Conservation (phyloP, 1,140 invertebrate species). For the Scaptomyza graminum region DNA sequence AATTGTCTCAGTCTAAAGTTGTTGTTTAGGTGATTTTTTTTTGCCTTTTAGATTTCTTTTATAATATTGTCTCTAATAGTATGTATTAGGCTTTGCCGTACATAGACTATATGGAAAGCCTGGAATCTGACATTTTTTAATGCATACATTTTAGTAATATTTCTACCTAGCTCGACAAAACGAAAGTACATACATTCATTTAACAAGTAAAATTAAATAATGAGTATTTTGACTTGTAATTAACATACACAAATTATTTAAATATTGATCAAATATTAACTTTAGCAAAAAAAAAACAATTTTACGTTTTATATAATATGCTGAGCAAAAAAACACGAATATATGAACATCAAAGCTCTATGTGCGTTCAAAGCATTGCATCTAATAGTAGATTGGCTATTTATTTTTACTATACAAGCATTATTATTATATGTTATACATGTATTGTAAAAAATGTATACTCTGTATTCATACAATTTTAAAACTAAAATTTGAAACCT, state of each 20-base stretch:
- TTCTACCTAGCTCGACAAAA: slow-evolving; percentile 35
- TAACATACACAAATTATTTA: slow-evolving; percentile 15
- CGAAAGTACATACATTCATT: slow-evolving; percentile 47
- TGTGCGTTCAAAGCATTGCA: slow-evolving; percentile 7
- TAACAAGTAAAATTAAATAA: slow-evolving; percentile 67
- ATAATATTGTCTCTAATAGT: no score
- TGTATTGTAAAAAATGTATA: slow-evolving; percentile 18
- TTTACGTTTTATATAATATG: slow-evolving; percentile 1
- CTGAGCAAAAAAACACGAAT: slow-evolving; percentile 45
- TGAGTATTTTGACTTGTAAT: slow-evolving; percentile 45
- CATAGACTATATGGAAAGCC: slow-evolving; percentile 73
- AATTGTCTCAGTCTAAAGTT: slow-evolving; percentile 73
- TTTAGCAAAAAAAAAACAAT: slow-evolving; percentile 21
- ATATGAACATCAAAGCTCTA: slow-evolving; percentile 14
- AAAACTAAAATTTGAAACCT: slow-evolving; percentile 26
- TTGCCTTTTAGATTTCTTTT: background rate
- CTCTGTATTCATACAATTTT: background rate
- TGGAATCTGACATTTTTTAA: slow-evolving; percentile 60
- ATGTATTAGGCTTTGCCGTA: slow-evolving; percentile 40
- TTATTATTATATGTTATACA: slow-evolving; percentile 18
- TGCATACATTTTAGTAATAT: slow-evolving; percentile 20
- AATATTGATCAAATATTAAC: no score
- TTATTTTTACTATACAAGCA: slow-evolving; percentile 15
- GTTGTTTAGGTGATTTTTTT: slow-evolving; percentile 58
- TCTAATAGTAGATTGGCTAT: slow-evolving; percentile 35